Conservation (phyloP, 2,888 invertebrate species). For the Patella ulyssiponensis region DNA sequence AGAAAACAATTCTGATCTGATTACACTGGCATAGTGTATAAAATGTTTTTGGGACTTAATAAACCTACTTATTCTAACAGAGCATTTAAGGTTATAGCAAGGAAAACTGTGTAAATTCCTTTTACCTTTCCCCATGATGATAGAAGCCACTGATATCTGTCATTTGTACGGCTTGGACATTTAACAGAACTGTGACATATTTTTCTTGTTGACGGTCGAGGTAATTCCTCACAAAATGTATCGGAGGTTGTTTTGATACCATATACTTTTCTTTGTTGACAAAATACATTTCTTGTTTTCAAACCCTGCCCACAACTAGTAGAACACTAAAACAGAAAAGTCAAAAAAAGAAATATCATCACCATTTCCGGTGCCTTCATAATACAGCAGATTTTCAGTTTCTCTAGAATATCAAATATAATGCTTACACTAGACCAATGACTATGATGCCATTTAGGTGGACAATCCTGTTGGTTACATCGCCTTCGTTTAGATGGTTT, state of each 20-base stretch:
- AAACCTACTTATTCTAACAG: no score
- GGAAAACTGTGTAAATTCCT: no score
- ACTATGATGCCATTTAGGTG: conserved; percentile 87
- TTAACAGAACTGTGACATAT: conserved; percentile 32
- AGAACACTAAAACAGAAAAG: conserved; percentile 38
- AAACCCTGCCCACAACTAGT: conserved; percentile 47
- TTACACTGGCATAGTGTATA: no score
- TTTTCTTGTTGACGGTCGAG: conserved; percentile 35
- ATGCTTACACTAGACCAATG: conserved; percentile 80
- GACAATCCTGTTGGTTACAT: conserved; percentile 61
- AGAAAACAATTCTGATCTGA: no score
- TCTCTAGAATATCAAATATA: no score
- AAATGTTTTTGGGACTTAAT: no score
- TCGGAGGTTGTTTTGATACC: conserved; percentile 34
- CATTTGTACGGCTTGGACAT: conserved; percentile 6
- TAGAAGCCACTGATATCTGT: conserved; percentile 61
- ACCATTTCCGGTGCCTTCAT: no score
- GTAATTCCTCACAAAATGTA: conserved; percentile 45
- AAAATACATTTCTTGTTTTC: conserved; percentile 38
- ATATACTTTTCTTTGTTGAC: conserved; percentile 32
- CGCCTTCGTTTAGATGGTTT: conserved; percentile 51
- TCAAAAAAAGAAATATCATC: background rate
- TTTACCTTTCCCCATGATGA: conserved; percentile 73
- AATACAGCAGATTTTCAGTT: no score
- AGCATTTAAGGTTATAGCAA: no score